These are phyloP conservation scores for Halocynthia aurantium DNA, from an alignment of 23 tunicate genomes.

Conservation along the genomic window DNA sequence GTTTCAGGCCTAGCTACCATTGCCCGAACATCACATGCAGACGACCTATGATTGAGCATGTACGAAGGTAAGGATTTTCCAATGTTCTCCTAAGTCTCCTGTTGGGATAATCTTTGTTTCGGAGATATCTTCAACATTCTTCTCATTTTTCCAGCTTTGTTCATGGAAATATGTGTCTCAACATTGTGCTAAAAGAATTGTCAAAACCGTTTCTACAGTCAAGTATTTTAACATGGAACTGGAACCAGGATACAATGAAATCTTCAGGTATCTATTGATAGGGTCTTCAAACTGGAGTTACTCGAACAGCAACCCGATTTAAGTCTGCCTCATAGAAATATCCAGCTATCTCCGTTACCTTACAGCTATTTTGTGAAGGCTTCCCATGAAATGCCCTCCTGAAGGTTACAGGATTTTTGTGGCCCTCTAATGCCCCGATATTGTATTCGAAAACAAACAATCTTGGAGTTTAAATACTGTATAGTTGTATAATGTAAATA, in stretches of 20 bases:
- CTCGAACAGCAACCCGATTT: too few species aligned
- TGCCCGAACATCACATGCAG: constrained; percentile 68
- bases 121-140: not conserved
- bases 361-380: too few species aligned
- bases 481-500: too few species aligned
- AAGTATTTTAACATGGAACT: constrained; percentile 74
- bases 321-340: too few species aligned
- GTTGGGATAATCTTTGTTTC: not conserved
- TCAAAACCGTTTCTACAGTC: constrained; percentile 61
- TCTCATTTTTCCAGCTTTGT: constrained; percentile 58
- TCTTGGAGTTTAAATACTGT: too few species aligned
- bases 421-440: too few species aligned
- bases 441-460: too few species aligned
- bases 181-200: constrained; percentile 71
- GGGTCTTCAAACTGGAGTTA: too few species aligned
- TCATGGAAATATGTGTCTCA: constrained; percentile 61
- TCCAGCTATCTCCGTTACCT: too few species aligned
- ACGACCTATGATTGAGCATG: constrained; percentile 91
- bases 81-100: not conserved
- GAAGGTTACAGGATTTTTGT: too few species aligned
- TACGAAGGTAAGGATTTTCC: constrained; percentile 42
- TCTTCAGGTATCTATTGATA: constrained; percentile 38
- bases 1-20: constrained; percentile 84
- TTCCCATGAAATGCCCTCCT: too few species aligned
- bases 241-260: constrained; percentile 60